Conservation (phyloP, 2,113 vertebrate species). For the Sula dactylatra region DNA sequence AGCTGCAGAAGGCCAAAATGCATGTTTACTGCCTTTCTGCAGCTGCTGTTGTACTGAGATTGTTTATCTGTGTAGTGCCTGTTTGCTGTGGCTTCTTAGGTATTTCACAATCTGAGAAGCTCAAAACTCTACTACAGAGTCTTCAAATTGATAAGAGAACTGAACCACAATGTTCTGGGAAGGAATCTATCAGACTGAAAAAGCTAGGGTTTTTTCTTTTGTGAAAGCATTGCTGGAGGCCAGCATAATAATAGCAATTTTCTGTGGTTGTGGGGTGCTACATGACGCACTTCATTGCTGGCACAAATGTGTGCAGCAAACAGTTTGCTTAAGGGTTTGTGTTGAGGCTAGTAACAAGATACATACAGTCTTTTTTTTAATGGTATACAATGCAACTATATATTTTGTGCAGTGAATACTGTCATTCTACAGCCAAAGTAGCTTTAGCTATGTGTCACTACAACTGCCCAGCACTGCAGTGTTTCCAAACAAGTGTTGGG, state of each 20-base stretch:
- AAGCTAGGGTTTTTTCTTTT: neutral
- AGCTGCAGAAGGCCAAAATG: slow-evolving; percentile 55
- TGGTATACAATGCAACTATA: too few species aligned
- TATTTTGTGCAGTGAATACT: neutral
- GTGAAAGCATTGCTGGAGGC: neutral
- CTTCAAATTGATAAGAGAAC: slow-evolving; percentile 45
- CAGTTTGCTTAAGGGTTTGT: neutral
- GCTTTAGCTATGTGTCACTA: neutral
- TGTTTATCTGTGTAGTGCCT: slow-evolving; percentile 62
- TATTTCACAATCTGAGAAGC: slow-evolving; percentile 63
- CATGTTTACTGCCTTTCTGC: slow-evolving; percentile 56
- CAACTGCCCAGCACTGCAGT: neutral
- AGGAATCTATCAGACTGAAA: neutral
- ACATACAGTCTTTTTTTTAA: too few species aligned
- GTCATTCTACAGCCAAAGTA: neutral
- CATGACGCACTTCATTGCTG: neutral
- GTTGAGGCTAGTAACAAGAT: neutral
- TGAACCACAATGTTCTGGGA: neutral
- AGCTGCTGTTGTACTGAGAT: slow-evolving; percentile 57
- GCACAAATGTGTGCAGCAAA: neutral
- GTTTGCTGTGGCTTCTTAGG: slow-evolving; percentile 42
- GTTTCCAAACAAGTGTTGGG: neutral
- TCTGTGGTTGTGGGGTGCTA: neutral
- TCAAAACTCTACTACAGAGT: neutral
- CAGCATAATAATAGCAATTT: neutral